Conservation (phyloP, 1,140 invertebrate species). For the Globodera rostochiensis region DNA sequence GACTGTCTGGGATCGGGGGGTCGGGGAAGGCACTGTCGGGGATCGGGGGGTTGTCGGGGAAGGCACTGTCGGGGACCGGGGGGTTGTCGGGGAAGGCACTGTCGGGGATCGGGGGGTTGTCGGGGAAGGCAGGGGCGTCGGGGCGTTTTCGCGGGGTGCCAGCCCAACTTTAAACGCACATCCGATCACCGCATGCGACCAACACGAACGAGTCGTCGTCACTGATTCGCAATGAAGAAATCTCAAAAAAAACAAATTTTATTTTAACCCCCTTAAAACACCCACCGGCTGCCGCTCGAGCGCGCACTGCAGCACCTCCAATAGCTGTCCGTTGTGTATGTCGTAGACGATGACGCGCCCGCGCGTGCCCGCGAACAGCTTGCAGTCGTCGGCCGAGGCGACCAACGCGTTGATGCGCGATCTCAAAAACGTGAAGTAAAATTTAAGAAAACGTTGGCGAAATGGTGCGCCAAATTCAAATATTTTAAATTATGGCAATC, state of each 20-base stretch:
- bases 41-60: no score
- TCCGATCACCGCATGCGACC: conserved; percentile 49
- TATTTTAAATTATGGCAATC: no score
- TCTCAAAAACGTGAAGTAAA: conserved; percentile 39
- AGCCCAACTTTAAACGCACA: conserved; percentile 17
- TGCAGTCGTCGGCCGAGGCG: conserved; percentile 47
- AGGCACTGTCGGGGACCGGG: no score
- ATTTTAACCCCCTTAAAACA: background rate
- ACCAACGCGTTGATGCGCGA: conserved; percentile 50
- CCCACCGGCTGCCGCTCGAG: conserved; percentile 16
- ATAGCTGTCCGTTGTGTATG: conserved; percentile 51
- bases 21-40: no score
- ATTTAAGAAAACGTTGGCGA: no score
- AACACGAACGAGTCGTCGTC: conserved; percentile 54
- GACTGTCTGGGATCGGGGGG: no score
- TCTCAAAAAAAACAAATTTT: conserved; percentile 6
- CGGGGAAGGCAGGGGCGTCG: no score
- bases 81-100: no score
- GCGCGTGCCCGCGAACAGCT: conserved; percentile 50
- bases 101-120: no score
- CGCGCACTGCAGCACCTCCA: conserved; percentile 31
- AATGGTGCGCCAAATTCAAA: no score
- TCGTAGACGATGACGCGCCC: conserved; percentile 52
- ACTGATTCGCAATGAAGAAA: conserved; percentile 47
- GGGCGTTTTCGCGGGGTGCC: no score